Conservation (phyloP, 1,140 invertebrate species). For the Paramacrobiotus metropolitanus region DNA sequence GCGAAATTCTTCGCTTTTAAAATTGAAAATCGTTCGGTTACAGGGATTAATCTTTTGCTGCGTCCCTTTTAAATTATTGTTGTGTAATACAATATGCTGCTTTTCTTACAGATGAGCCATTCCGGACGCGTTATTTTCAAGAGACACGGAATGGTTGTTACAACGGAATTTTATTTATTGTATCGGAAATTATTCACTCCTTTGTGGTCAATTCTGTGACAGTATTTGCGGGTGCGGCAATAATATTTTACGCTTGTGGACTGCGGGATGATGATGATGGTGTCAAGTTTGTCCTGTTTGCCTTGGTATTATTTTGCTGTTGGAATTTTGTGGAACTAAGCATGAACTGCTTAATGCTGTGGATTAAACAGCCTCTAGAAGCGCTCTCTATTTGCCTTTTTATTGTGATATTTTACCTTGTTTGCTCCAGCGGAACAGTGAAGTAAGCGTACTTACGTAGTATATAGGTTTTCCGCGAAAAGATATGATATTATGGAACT, state of each 20-base stretch:
- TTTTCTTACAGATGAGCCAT: slow-evolving; percentile 8
- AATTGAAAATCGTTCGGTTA: no score
- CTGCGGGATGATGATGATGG: neutral
- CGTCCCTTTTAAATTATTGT: no score
- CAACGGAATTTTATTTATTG: slow-evolving; percentile 9
- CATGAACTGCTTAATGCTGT: slow-evolving; percentile 49
- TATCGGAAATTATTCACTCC: slow-evolving; percentile 4
- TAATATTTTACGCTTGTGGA: slow-evolving; percentile 28
- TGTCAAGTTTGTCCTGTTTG: neutral
- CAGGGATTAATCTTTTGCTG: no score
- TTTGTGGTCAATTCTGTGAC: slow-evolving; percentile 24
- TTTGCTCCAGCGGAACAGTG: slow-evolving; percentile 49
- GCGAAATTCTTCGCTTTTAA: no score
- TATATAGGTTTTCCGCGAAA: no score
- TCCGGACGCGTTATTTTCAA: slow-evolving; percentile 6
- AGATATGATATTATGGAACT: no score
- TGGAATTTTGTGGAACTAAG: slow-evolving; percentile 42
- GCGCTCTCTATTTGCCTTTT: slow-evolving; percentile 50
- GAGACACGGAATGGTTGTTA: slow-evolving; percentile 10
- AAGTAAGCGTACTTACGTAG: no score
- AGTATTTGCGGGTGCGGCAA: slow-evolving; percentile 30
- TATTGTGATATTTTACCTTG: slow-evolving; percentile 41
- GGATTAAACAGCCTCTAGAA: slow-evolving; percentile 46
- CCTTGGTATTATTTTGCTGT: slow-evolving; percentile 3
- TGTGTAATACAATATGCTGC: neutral